Base-by-base conservation (phyloP, 2,888 invertebrate genomes). In the Drosophila siamana region DNA sequence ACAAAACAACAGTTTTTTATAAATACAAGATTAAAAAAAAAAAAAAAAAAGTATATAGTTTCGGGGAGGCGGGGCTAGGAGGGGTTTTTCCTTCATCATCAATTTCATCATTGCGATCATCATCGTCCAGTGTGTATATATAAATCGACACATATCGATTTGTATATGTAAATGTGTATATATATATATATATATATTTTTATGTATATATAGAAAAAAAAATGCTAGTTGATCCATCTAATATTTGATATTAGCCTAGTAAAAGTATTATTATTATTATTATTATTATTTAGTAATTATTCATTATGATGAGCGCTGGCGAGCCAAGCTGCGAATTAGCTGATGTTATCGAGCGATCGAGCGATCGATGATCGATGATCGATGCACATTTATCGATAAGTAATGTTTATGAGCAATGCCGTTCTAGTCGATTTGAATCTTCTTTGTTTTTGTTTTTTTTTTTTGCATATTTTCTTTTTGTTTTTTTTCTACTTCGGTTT, bases 181-280 rank as follows among this genome's bases (percentile, higher is more conserved):
- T 56, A 36, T 55, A 19, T 65, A 41, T 48, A 55, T 60, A 50
- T 63, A 36, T 66, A 48, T 61, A 50, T 59, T 16, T 55, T 33
- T 62, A 22, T 63, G 30, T 75, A 57, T 69, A 55, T 63, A 62
- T 64, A 68, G 52, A 70, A 67, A 76, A 86, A 83, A 84, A 88
- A 88, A 84, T 83, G 73, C 73, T 86, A 86, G 70, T 83, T 87
- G 88, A 80, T 82, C 83, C 74, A 80, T 83, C 88, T 82, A 86
- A 86, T 83, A 78, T 80, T 78, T 73, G 65, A 83, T 88, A 80
- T 83, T 84, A 84, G 75, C 81, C 81, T 86, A 75, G 73, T 80
- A 73, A 83, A 83, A 88, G 67, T 79, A 65, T 63, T 72, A 19
- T 64, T 68, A 6, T 30, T 79, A 65, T 63, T 72, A 19, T 64